Evolutionary conservation across 2,797 vertebrate genomes (phyloP).

Genomic region (Pangasius krempfi): DNA sequence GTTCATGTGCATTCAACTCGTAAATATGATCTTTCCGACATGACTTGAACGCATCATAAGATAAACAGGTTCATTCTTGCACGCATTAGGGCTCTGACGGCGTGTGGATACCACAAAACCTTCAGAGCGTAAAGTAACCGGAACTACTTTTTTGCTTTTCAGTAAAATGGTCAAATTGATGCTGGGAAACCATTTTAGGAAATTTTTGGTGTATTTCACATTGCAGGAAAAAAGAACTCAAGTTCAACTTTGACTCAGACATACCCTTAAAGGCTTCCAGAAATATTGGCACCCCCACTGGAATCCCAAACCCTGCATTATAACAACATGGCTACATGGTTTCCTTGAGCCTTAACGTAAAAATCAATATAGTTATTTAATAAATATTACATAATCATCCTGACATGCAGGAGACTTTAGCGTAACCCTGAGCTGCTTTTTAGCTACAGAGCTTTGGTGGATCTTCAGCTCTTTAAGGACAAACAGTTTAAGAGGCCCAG

Average conservation of each 20-base stretch:
- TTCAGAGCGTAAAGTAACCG: neutral
- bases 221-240: neutral
- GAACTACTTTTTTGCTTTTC: neutral
- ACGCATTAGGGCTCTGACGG: neutral
- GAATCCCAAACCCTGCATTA: neutral
- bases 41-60: too few relatives aligned
- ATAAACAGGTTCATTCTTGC: neutral
- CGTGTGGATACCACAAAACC: neutral
- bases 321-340: neutral
- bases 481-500: slow-evolving; percentile 45
- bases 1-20: too few relatives aligned
- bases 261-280: neutral
- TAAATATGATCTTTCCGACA: too few relatives aligned
- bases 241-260: neutral
- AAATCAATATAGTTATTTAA: neutral
- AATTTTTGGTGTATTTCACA: neutral
- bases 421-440: neutral
- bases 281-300: neutral
- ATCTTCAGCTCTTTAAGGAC: slow-evolving; percentile 33
- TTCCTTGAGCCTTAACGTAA: neutral
- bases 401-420: neutral
- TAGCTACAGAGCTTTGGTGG: neutral
- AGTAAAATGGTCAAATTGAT: neutral
- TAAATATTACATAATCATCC: neutral
- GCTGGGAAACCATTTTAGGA: too few relatives aligned